phyloP scores from a whole-genome alignment of 1,140 invertebrate species.

The Zaprionus tsacasi region DNA sequence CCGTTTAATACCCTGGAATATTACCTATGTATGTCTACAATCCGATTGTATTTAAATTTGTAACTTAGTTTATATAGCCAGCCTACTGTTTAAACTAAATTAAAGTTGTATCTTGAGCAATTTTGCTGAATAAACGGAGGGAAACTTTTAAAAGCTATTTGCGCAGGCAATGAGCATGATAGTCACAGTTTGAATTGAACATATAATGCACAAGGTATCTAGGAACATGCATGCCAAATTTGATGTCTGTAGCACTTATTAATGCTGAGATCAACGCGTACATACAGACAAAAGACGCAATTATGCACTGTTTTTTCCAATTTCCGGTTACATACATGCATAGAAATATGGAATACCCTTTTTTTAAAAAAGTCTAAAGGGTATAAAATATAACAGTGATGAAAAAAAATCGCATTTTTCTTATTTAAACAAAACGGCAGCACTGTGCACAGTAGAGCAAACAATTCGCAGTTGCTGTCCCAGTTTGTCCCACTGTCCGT shows the following conservation, averaged over 20 bases:
- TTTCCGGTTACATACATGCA: background rate
- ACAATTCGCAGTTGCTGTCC: slow-evolving; percentile 53
- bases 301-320: too few relatives aligned
- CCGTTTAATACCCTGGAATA: background rate
- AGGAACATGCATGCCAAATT: background rate
- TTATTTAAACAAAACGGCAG: slow-evolving; percentile 81
- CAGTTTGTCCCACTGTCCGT: background rate
- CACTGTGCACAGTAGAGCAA: slow-evolving; percentile 66
- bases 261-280: background rate
- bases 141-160: background rate
- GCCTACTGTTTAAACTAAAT: too few relatives aligned
- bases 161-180: background rate
- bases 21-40: background rate
- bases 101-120: too few relatives aligned
- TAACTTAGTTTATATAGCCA: too few relatives aligned
- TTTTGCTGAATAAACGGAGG: background rate
- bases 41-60: background rate
- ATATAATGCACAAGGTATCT: background rate
- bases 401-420: slow-evolving; percentile 64
- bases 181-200: background rate
- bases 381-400: slow-evolving; percentile 6
- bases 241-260: background rate
- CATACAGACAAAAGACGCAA: background rate
- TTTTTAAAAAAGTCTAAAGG: background rate
- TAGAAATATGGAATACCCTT: background rate